Evolutionary conservation across 2,113 vertebrate species (phyloP).

Genomic region (Onychorhynchus coronatus): DNA sequence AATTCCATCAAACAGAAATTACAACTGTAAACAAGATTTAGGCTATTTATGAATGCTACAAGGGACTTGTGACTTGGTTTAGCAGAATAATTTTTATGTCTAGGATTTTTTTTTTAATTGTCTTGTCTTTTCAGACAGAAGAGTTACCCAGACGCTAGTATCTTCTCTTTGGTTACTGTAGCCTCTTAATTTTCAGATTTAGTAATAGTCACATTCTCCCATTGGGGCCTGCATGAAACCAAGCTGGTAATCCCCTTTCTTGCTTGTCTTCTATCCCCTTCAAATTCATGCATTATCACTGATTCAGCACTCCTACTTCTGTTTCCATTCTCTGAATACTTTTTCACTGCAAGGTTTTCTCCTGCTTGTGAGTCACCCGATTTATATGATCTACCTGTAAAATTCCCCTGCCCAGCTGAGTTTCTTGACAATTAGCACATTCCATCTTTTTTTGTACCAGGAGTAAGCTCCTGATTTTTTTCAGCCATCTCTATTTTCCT

Average conservation of each 20-base stretch:
- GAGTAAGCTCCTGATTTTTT: neutral
- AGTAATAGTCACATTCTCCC: neutral
- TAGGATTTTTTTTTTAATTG: neutral
- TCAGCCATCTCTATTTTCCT: neutral
- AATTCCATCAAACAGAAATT: slow-evolving; percentile 1
- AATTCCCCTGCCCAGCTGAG: neutral
- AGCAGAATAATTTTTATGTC: neutral
- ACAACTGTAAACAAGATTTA: slow-evolving; percentile 28
- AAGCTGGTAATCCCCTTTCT: neutral
- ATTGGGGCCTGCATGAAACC: neutral
- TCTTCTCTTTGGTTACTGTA: neutral
- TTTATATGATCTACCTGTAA: neutral
- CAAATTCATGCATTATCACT: neutral
- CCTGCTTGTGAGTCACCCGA: neutral
- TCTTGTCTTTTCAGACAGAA: neutral
- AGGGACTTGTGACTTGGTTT: neutral
- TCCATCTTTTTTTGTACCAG: neutral
- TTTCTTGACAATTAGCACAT: neutral
- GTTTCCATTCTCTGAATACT: neutral
- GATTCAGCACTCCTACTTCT: neutral
- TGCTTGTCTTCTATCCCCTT: neutral
- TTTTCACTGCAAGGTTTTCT: neutral
- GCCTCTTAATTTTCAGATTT: neutral
- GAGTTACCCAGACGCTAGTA: neutral
- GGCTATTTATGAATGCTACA: neutral